Conservation (phyloP, 2,888 invertebrate genomes). For the Meiosimyza decipiens region DNA sequence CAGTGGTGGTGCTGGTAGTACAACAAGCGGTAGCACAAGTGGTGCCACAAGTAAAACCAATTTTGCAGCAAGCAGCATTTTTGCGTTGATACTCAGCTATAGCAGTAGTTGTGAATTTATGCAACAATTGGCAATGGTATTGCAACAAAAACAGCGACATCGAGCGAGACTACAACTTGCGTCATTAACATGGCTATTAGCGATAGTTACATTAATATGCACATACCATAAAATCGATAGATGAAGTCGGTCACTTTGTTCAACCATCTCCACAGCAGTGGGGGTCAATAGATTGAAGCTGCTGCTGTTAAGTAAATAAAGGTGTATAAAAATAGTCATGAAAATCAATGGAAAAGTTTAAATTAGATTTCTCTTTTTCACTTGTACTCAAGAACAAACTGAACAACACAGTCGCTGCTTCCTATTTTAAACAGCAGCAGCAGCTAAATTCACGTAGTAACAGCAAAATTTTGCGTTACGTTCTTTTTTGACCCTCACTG, state of each 20-base stretch:
- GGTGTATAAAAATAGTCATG: too few relatives aligned
- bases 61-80: slow-evolving; percentile 34
- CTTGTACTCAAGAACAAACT: too few relatives aligned
- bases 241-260: slow-evolving; percentile 24
- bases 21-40: slow-evolving; percentile 35
- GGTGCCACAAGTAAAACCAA: slow-evolving; percentile 35
- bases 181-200: slow-evolving; percentile 30
- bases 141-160: slow-evolving; percentile 3
- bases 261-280: too few relatives aligned
- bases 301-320: background rate
- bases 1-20: slow-evolving; percentile 49
- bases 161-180: background rate
- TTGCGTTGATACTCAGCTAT: background rate
- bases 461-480: too few relatives aligned
- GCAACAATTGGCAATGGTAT: slow-evolving; percentile 21
- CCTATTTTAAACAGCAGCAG: too few relatives aligned
- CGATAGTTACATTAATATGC: slow-evolving; percentile 34
- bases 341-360: too few relatives aligned
- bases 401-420: too few relatives aligned
- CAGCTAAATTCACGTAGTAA: too few relatives aligned
- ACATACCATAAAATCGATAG: slow-evolving; percentile 36
- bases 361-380: too few relatives aligned
- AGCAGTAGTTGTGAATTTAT: background rate
- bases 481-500: too few relatives aligned
- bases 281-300: background rate